Percentiles rank a stretch among this genome's conserved stretches.
phyloP scores from a whole-genome alignment of 2,797 vertebrate genomes.

The Parotocinclus haroldoi region DNA sequence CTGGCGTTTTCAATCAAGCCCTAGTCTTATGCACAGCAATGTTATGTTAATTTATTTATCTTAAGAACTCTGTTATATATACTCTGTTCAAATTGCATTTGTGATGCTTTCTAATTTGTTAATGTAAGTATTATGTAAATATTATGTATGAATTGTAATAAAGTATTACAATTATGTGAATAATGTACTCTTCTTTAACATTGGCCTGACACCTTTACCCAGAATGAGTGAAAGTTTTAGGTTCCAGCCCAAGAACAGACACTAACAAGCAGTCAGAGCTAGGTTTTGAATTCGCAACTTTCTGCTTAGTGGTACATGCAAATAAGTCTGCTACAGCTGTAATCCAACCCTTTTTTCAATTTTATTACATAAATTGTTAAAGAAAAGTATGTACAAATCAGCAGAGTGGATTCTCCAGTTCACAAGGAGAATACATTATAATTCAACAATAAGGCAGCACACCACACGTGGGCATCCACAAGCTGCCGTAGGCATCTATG shows the following conservation, averaged over 20 bases:
- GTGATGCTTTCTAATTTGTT: slow-evolving; percentile 7
- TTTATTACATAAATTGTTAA: slow-evolving; percentile 54
- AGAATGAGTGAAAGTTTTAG: no score
- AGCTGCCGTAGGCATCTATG: background rate
- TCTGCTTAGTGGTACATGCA: no score
- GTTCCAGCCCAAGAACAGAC: no score
- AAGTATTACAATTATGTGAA: background rate
- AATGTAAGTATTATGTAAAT: background rate
- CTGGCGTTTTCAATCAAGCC: background rate
- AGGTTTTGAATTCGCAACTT: no score
- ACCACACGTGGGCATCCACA: background rate
- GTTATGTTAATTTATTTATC: slow-evolving; percentile 40
- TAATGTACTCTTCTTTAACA: no score
- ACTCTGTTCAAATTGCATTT: slow-evolving; percentile 32
- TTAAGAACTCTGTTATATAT: slow-evolving; percentile 36
- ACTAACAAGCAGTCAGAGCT: no score
- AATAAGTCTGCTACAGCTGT: background rate
- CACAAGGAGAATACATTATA: slow-evolving; percentile 6
- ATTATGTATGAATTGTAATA: background rate
- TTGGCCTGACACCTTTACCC: no score
- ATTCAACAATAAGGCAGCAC: slow-evolving; percentile 31
- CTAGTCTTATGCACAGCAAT: slow-evolving; percentile 9
- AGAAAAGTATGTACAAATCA: slow-evolving; percentile 55
- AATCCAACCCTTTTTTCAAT: slow-evolving; percentile 10
- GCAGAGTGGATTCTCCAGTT: slow-evolving; percentile 31